Percentiles rank a stretch among this genome's conserved stretches.
These are phyloP conservation scores for Leptinotarsa tumamoca DNA, from an alignment of 2,888 invertebrate genomes.

Conservation along the genomic window DNA sequence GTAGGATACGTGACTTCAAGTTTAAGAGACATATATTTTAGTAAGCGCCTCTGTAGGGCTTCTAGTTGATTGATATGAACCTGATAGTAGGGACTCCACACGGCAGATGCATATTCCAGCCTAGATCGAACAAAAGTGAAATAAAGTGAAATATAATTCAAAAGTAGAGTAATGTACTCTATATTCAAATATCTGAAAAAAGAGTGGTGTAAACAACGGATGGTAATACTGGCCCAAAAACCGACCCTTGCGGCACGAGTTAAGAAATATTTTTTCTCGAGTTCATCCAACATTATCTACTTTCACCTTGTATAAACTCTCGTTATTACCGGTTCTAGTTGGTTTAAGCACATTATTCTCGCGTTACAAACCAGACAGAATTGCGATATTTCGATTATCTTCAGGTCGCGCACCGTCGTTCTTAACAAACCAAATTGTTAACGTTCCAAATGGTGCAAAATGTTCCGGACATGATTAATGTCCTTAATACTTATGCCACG, in stretches of 20 bases:
- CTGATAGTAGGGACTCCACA: too few relatives aligned
- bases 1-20: too few relatives aligned
- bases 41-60: too few relatives aligned
- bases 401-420: neutral
- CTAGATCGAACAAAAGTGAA: too few relatives aligned
- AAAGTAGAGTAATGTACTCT: too few relatives aligned
- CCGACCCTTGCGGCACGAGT: neutral
- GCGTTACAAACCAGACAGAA: slow-evolving; percentile 5
- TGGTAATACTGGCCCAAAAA: neutral
- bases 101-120: too few relatives aligned
- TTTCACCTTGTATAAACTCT: neutral
- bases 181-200: too few relatives aligned
- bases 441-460: slow-evolving; percentile 38
- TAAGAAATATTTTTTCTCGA: neutral
- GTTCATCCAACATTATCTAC: neutral
- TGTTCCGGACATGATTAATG: slow-evolving; percentile 36
- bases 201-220: neutral
- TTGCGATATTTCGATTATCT: slow-evolving; percentile 20
- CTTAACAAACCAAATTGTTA: slow-evolving; percentile 33
- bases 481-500: slow-evolving; percentile 33
- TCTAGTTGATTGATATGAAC: too few relatives aligned
- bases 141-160: too few relatives aligned
- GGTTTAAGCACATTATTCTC: neutral
- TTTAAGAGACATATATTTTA: too few relatives aligned
- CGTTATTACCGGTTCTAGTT: neutral